phyloP scores from a whole-genome alignment of 2,888 invertebrate species.

The Carpatolechia fugitivella region DNA sequence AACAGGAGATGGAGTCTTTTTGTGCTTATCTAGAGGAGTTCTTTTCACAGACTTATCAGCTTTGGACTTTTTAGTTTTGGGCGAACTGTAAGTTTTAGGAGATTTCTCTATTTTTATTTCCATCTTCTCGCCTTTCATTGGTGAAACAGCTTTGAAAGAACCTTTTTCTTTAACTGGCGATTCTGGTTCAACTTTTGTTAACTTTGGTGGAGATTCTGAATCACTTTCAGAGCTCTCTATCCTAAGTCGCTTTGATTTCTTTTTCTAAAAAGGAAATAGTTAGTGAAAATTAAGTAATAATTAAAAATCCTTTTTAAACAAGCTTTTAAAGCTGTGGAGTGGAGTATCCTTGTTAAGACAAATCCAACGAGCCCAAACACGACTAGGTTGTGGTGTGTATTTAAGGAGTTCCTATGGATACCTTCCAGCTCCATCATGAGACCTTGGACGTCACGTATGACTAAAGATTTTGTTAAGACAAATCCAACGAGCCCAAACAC shows the following conservation, averaged over 20 bases:
- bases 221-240: conserved; percentile 67
- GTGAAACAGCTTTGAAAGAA: neutral
- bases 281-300: neutral
- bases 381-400: too few relatives aligned
- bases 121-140: conserved; percentile 25
- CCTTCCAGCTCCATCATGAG: too few relatives aligned
- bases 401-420: too few relatives aligned
- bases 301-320: neutral
- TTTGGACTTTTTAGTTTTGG: conserved; percentile 35
- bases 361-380: too few relatives aligned
- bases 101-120: conserved; percentile 41
- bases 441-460: too few relatives aligned
- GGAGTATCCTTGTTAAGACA: too few relatives aligned
- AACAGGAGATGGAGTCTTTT: conserved; percentile 2
- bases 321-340: too few relatives aligned
- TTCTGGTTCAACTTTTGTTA: conserved; percentile 6
- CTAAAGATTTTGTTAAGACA: too few relatives aligned
- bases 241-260: conserved; percentile 56
- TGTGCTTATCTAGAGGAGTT: conserved; percentile 1
- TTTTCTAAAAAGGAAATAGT: neutral
- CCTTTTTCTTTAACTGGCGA: conserved; percentile 16
- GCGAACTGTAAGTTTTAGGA: conserved; percentile 53
- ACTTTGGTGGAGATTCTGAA: conserved; percentile 30
- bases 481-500: too few relatives aligned
- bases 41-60: conserved; percentile 13